Conservation (phyloP, 2,113 vertebrate genomes). For the Chaetodon auriga region DNA sequence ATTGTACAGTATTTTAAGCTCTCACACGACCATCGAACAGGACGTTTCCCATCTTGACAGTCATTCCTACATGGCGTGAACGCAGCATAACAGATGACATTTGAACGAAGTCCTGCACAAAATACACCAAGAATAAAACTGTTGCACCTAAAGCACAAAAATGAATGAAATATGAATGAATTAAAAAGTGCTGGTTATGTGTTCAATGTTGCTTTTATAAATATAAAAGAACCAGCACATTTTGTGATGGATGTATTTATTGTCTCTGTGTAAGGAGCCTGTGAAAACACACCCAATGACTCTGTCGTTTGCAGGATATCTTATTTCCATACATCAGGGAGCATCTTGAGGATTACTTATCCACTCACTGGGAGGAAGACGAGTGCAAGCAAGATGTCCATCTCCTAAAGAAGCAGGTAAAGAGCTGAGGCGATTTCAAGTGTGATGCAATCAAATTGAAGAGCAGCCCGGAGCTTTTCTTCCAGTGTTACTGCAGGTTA, state of each 20-base stretch:
- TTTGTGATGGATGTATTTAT: not conserved
- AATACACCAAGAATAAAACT: not conserved
- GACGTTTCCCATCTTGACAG: too few relatives aligned
- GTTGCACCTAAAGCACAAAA: not conserved
- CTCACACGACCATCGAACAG: too few relatives aligned
- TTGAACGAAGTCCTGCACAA: not conserved
- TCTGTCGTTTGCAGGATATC: slow-evolving; percentile 85
- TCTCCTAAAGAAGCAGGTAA: slow-evolving; percentile 96
- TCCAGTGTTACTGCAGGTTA: not conserved
- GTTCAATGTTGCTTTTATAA: not conserved
- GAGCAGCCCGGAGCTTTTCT: not conserved
- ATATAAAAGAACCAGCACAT: not conserved
- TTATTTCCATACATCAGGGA: slow-evolving; percentile 95
- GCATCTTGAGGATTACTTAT: slow-evolving; percentile 92
- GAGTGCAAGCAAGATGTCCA: slow-evolving; percentile 94
- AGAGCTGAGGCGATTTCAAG: rapidly evolving
- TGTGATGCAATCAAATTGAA: not conserved
- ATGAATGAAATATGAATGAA: not conserved
- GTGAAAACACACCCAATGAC: not conserved
- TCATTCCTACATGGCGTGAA: not conserved
- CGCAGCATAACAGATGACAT: not conserved
- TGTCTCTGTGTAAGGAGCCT: not conserved
- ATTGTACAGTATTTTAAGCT: too few relatives aligned
- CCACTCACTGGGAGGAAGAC: slow-evolving; percentile 94
- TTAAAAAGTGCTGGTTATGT: not conserved